phyloP scores from a whole-genome alignment of 2,113 vertebrate species.

The Triplophysa dalaica region DNA sequence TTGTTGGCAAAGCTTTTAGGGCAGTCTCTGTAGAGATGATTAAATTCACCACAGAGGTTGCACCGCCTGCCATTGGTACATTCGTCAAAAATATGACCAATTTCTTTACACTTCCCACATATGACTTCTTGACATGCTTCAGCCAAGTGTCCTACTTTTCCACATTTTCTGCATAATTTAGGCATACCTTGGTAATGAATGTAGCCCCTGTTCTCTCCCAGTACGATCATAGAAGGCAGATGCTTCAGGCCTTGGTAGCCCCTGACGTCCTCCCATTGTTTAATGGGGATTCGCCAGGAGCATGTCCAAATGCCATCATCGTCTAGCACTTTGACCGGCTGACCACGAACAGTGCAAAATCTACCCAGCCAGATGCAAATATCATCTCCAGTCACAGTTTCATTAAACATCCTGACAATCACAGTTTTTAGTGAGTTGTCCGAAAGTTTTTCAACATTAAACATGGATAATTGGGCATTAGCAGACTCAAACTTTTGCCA shows the following conservation, averaged over 20 bases:
- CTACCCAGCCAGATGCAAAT: neutral
- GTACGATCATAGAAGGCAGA: conserved; percentile 11
- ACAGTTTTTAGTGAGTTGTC: neutral
- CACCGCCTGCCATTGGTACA: too few relatives aligned
- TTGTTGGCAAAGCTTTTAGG: conserved; percentile 38
- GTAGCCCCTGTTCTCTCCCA: neutral
- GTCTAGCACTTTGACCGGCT: neutral
- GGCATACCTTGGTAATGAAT: too few relatives aligned
- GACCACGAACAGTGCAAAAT: neutral
- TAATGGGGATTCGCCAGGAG: too few relatives aligned
- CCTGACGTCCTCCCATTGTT: too few relatives aligned
- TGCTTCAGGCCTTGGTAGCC: conserved; percentile 21
- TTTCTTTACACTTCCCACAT: too few relatives aligned
- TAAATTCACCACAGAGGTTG: too few relatives aligned
- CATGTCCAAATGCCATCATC: too few relatives aligned
- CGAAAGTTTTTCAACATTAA: neutral
- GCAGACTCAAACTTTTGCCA: neutral
- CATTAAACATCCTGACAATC: conserved; percentile 26
- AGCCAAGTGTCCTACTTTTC: too few relatives aligned
- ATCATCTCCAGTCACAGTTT: conserved; percentile 9
- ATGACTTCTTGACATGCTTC: too few relatives aligned
- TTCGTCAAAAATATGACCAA: too few relatives aligned
- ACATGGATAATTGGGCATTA: conserved; percentile 17
- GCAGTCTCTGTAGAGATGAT: too few relatives aligned
- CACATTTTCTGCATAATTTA: too few relatives aligned